A percentile compares a stretch with the other conserved stretches of the same genome.
Evolutionary conservation across 1,140 invertebrate species (phyloP).

Genomic region (Procambarus clarkii): DNA sequence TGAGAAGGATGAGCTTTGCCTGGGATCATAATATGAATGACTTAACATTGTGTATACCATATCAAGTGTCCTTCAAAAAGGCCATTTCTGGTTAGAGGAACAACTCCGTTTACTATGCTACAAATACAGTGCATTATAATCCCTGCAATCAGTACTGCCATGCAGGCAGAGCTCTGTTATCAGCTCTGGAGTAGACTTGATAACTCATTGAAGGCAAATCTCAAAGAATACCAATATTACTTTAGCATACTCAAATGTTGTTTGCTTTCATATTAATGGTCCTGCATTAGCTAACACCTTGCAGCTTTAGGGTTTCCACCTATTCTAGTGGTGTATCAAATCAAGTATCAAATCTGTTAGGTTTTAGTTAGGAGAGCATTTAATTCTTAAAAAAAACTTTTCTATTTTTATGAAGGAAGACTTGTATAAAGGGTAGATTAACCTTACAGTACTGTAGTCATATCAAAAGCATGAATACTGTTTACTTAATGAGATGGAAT

Average conservation of each 20-base stretch:
- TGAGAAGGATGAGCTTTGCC: background rate
- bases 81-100: too few relatives aligned
- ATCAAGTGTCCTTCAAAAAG: background rate
- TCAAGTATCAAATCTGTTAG: background rate
- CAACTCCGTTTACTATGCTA: too few relatives aligned
- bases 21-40: background rate
- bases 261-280: background rate
- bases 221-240: background rate
- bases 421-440: background rate
- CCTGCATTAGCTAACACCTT: background rate
- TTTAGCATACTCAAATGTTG: background rate
- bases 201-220: background rate
- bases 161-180: too few relatives aligned
- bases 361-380: background rate
- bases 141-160: too few relatives aligned
- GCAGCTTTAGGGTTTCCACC: background rate
- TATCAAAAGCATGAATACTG: background rate
- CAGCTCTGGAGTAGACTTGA: too few relatives aligned
- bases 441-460: background rate
- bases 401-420: background rate
- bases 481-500: background rate
- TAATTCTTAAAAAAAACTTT: background rate
- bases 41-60: background rate
- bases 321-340: background rate
- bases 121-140: too few relatives aligned